These are phyloP conservation scores for Synchiropus splendidus DNA, from an alignment of 2,113 vertebrate genomes.

Conservation along the genomic window DNA sequence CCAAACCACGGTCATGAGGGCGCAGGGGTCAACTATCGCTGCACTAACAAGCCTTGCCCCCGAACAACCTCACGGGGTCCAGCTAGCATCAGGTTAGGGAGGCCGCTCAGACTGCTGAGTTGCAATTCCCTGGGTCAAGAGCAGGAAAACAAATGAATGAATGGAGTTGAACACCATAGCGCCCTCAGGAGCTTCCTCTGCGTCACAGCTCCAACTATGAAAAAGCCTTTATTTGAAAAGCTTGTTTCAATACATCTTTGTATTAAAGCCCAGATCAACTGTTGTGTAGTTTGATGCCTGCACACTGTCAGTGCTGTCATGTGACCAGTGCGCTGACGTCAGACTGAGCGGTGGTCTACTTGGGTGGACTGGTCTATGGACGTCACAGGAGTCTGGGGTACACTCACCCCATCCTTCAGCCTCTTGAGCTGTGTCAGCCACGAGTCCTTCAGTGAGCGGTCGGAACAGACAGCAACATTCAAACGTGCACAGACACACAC, in stretches of 20 bases:
- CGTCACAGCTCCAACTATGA: no score
- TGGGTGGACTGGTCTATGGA: neutral
- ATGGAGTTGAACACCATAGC: no score
- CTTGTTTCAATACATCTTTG: no score
- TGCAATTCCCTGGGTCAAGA: no score
- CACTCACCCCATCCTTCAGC: slow-evolving; percentile 70
- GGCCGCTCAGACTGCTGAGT: no score
- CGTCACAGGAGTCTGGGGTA: neutral
- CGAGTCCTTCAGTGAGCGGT: slow-evolving; percentile 59
- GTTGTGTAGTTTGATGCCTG: neutral
- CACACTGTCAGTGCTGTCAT: no score
- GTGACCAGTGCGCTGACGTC: neutral
- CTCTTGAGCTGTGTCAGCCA: slow-evolving; percentile 73
- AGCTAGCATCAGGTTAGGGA: no score
- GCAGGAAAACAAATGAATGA: no score
- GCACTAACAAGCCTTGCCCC: neutral
- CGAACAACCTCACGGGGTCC: no score
- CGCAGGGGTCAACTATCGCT: neutral
- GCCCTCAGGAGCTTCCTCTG: no score
- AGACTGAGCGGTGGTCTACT: no score
- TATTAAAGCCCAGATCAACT: neutral
- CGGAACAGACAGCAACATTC: slow-evolving; percentile 20
- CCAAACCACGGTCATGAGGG: neutral
- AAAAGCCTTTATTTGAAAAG: no score
- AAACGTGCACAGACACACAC: slow-evolving; percentile 9